Percentiles rank a stretch among this genome's conserved stretches.
Conservation (phyloP, 2,797 vertebrate species). For the Limosa lapponica region DNA sequence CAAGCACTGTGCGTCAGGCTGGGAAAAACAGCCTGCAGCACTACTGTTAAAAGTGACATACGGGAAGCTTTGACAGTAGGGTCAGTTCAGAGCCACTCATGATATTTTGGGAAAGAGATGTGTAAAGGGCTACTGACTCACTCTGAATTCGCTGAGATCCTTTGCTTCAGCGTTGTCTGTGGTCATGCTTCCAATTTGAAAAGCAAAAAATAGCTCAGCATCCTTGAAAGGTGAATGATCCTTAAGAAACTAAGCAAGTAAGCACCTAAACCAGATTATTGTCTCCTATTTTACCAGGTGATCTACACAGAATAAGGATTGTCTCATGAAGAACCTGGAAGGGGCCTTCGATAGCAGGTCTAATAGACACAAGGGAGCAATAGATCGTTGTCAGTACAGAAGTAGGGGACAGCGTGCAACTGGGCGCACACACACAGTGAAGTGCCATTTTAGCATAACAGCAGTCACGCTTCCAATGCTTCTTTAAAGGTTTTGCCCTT, state of each 20-base stretch:
- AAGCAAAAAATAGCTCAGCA: not conserved
- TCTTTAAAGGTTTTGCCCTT: not conserved
- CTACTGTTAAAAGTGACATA: not conserved
- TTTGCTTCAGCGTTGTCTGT: not conserved
- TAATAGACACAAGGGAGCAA: not conserved
- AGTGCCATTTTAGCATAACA: not conserved
- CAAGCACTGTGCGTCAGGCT: not conserved
- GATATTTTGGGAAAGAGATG: not conserved
- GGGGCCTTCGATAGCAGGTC: not conserved
- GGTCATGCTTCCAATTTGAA: not conserved
- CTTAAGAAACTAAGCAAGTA: not conserved
- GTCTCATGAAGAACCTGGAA: not conserved
- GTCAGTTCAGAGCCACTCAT: not conserved
- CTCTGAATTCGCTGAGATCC: not conserved
- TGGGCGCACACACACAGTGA: accelerated
- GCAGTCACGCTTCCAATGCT: not conserved
- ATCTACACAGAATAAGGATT: not conserved
- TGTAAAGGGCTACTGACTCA: not conserved
- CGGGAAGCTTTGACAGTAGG: not conserved
- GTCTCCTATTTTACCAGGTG: not conserved
- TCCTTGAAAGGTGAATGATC: not conserved
- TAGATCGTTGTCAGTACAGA: not conserved
- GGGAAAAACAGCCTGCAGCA: not conserved
- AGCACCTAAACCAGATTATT: not conserved
- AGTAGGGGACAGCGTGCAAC: not conserved